These are phyloP conservation scores for Coendou prehensilis DNA, from an alignment of 2,797 vertebrate species.

Conservation along the genomic window DNA sequence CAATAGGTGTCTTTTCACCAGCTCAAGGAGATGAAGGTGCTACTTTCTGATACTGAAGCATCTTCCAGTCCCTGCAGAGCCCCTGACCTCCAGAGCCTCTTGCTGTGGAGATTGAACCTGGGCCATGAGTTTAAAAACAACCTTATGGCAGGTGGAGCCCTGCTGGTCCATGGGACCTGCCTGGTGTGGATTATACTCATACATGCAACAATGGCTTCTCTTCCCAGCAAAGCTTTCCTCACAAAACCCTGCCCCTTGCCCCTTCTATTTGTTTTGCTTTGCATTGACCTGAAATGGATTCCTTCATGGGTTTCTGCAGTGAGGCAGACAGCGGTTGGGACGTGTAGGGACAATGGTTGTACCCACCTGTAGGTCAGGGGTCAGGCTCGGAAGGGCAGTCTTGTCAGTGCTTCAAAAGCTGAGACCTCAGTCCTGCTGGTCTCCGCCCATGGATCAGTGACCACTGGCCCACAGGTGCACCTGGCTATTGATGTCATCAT, in stretches of 20 bases:
- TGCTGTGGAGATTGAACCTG: conserved; percentile 3
- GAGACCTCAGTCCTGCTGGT: conserved; percentile 78
- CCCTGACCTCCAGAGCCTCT: conserved; percentile 21
- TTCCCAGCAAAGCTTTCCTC: conserved; percentile 74
- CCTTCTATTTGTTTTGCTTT: conserved; percentile 88
- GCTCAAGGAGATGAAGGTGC: neutral
- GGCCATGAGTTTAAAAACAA: conserved; percentile 29
- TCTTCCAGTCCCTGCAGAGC: neutral
- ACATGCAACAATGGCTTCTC: conserved; percentile 75
- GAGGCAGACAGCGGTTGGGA: conserved; percentile 87
- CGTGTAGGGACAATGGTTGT: conserved; percentile 92
- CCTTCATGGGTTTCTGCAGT: conserved; percentile 88
- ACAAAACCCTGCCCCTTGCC: conserved; percentile 84
- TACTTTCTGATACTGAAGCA: neutral
- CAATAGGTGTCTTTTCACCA: neutral
- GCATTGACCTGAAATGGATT: conserved; percentile 91
- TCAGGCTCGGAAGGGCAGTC: conserved; percentile 89
- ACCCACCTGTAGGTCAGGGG: conserved; percentile 95
- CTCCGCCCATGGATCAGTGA: conserved; percentile 85
- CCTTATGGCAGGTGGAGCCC: conserved; percentile 69
- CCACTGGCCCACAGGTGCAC: conserved; percentile 91
- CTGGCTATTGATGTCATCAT: conserved; percentile 89
- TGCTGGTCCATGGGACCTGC: conserved; percentile 1
- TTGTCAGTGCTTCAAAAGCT: conserved; percentile 88
- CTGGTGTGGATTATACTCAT: conserved; percentile 50